phyloP scores from a whole-genome alignment of 2,113 vertebrate genomes.

The Geothlypis trichas region DNA sequence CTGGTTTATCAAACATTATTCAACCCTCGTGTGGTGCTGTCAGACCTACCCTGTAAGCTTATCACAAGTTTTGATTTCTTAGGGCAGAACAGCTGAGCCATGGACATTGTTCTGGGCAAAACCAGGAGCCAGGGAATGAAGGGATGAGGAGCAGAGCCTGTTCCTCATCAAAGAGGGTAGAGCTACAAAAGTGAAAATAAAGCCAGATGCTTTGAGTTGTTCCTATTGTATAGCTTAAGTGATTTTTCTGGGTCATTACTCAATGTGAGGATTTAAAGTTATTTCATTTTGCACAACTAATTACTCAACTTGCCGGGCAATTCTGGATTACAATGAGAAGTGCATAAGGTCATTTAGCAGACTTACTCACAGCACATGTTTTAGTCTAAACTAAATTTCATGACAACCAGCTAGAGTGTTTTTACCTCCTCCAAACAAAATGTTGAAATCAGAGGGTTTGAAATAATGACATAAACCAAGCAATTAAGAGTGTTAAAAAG shows the following conservation, averaged over 20 bases:
- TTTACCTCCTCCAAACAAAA: slow-evolving; percentile 20
- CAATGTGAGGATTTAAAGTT: slow-evolving; percentile 15
- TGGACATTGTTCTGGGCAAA: background rate
- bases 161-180: slow-evolving; percentile 15
- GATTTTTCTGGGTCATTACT: slow-evolving; percentile 66
- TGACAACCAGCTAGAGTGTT: background rate
- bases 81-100: background rate
- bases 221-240: slow-evolving; percentile 40
- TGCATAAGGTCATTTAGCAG: slow-evolving; percentile 55
- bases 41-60: background rate
- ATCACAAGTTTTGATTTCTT: background rate
- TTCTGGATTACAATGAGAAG: slow-evolving; percentile 32
- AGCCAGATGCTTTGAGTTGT: slow-evolving; percentile 7
- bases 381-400: slow-evolving; percentile 33
- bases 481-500: background rate
- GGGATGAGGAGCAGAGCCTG: background rate
- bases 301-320: slow-evolving; percentile 44
- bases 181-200: slow-evolving; percentile 29
- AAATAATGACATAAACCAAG: slow-evolving; percentile 1
- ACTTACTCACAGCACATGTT: slow-evolving; percentile 44
- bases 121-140: background rate
- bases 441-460: background rate
- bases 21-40: background rate
- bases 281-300: slow-evolving; percentile 64
- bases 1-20: background rate